These are phyloP conservation scores for Rhipidura dahli DNA, from an alignment of 2,113 vertebrate species.

Conservation along the genomic window DNA sequence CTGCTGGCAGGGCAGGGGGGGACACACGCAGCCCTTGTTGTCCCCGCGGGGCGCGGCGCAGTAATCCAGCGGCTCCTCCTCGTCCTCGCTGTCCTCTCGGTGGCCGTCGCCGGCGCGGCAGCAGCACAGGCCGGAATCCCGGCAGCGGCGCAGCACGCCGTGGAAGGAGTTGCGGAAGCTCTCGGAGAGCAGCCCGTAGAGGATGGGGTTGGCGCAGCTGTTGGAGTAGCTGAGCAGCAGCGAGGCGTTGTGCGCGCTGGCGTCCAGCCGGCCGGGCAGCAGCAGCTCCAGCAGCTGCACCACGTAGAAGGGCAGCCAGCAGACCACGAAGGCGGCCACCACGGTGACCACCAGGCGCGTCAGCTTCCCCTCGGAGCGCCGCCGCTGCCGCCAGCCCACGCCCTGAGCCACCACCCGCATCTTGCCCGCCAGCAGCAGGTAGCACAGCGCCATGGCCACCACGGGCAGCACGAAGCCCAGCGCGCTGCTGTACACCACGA, in stretches of 20 bases:
- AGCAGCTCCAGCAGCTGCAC: constrained; percentile 87
- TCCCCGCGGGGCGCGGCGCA: constrained; percentile 44
- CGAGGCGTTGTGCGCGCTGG: constrained; percentile 85
- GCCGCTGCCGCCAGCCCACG: constrained; percentile 89
- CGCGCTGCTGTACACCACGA: constrained; percentile 84
- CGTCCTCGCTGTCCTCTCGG: not conserved
- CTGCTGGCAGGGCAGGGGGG: constrained; percentile 54
- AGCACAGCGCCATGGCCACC: constrained; percentile 86
- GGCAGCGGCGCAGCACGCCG: constrained; percentile 81
- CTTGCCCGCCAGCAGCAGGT: constrained; percentile 87
- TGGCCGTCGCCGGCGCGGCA: rapidly evolving
- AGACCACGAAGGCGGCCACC: constrained; percentile 88
- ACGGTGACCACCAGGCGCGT: constrained; percentile 84
- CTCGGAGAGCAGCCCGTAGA: constrained; percentile 88
- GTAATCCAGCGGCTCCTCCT: constrained; percentile 74
- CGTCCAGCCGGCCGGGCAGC: constrained; percentile 73
- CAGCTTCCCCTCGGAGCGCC: constrained; percentile 86
- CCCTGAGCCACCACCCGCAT: constrained; percentile 85
- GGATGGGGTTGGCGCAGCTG: constrained; percentile 89
- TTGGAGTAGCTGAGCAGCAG: constrained; percentile 90
- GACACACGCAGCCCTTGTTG: constrained; percentile 60
- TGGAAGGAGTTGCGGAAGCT: constrained; percentile 89
- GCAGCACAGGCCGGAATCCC: constrained; percentile 33
- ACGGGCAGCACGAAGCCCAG: constrained; percentile 90
- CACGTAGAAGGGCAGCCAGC: constrained; percentile 91